Base-by-base conservation (phyloP, 2,888 invertebrate genomes). In the Tanytarsus gracilentus region DNA sequence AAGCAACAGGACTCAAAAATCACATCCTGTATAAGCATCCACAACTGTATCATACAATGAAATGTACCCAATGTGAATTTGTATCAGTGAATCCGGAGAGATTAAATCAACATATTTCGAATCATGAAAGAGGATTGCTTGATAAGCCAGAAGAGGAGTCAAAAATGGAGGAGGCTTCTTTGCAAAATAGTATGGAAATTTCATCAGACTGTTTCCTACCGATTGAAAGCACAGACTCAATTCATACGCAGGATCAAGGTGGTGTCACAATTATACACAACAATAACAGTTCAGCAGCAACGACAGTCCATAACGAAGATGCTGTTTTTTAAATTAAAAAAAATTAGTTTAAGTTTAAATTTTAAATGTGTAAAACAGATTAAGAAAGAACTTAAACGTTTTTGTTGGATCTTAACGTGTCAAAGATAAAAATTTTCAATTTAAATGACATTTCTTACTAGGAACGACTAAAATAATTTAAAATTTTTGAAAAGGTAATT, bases 1-100 rank as follows among this genome's bases (percentile, higher is more conserved):
- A 85, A 70, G 81, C 84, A 50, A 79, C 78, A 63, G 79, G 84
- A 6, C 80, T 82, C 63, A 87, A 86, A 70, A 75, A 74, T 64
- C 82, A 82, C 68, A 70, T 82, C 62, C 74, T 73, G 40, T 73
- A 72, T 25, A 78, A 78, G 64, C 81, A 82, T 71, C 78, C 79
- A 0, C 75, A 70, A 16, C 68, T 67, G 36, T 71, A 68, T 63
- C 16, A 25, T 2, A 65, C 68, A 49, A 67, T 71, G 48, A 66
- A 69, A n/a, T 72, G 72, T 61, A 68, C 70, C 62, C 64, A 68
- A 1, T 72, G 72, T 59, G 69, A 60, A 62, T 72, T 66, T 63
- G 68, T 69, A 2, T 71, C 71, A 1, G 68, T 71, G 2, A 71
- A 67, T 62, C 63, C 64, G 2, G 66, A 65, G 18, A 67, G 67